phyloP scores from a whole-genome alignment of 2,888 invertebrate species.

The Thera obeliscata region DNA sequence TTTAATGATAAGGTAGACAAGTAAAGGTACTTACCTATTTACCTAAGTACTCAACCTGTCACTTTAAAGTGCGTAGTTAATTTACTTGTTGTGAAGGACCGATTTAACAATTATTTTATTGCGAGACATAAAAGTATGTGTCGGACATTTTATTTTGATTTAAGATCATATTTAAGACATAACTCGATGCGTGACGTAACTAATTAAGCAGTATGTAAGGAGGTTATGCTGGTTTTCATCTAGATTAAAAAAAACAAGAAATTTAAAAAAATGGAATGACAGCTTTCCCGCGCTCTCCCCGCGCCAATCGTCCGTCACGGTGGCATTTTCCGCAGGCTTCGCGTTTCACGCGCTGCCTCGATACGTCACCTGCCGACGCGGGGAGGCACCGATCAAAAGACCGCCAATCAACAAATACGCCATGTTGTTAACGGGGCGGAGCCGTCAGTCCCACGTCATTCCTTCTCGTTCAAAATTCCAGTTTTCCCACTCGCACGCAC shows the following conservation, averaged over 20 bases:
- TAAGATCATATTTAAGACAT: neutral
- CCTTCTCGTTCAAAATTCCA: constrained; percentile 60
- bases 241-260: constrained; percentile 18
- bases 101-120: constrained; percentile 1
- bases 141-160: neutral
- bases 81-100: constrained; percentile 5
- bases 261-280: constrained; percentile 38
- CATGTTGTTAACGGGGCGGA: constrained; percentile 88
- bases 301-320: constrained; percentile 49
- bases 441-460: constrained; percentile 58
- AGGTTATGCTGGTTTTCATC: neutral
- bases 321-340: constrained; percentile 64
- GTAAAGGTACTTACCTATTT: neutral
- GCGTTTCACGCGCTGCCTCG: constrained; percentile 67
- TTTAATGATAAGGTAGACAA: neutral
- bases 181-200: constrained; percentile 10
- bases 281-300: constrained; percentile 52
- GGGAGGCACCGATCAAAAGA: constrained; percentile 67
- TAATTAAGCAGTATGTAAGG: constrained; percentile 5
- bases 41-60: neutral
- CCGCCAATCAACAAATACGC: constrained; percentile 86
- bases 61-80: neutral
- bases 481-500: constrained; percentile 66
- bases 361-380: constrained; percentile 56
- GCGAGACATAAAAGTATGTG: constrained; percentile 9